A percentile compares a stretch with the other conserved stretches of the same genome.
Evolutionary conservation across 2,888 invertebrate species (phyloP).

Genomic region (Xestia ashworthii): DNA sequence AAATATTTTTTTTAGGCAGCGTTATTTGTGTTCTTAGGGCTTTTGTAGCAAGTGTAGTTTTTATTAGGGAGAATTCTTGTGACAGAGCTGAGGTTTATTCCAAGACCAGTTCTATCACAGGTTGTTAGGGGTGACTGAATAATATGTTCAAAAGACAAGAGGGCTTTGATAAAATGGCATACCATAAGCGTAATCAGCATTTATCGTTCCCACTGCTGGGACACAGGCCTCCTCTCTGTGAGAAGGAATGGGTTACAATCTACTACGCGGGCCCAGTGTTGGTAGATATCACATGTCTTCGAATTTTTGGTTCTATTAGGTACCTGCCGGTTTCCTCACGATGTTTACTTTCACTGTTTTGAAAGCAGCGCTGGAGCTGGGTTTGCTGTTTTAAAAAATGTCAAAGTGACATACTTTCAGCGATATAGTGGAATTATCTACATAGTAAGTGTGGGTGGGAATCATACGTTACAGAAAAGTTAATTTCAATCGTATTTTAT

Average conservation of each 20-base stretch:
- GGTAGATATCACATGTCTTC: too few species aligned
- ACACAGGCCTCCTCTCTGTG: too few species aligned
- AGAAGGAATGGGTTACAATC: too few species aligned
- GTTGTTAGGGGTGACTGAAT: background rate
- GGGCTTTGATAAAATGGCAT: background rate
- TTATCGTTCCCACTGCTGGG: too few species aligned
- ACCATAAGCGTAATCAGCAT: too few species aligned
- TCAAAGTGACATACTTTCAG: background rate
- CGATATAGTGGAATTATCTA: background rate
- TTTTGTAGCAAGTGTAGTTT: background rate
- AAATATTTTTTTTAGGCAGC: constrained; percentile 6
- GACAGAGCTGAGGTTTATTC: background rate
- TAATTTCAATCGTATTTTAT: background rate
- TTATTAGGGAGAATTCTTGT: background rate
- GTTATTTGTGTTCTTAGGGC: background rate
- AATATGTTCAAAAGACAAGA: background rate
- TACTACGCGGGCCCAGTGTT: too few species aligned
- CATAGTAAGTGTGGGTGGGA: background rate
- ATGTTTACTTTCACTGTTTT: too few species aligned
- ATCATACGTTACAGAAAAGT: background rate
- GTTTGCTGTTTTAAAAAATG: too few species aligned
- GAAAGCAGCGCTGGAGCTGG: too few species aligned
- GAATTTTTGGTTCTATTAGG: too few species aligned
- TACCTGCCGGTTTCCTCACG: too few species aligned
- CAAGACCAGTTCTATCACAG: background rate